Evolutionary conservation across 2,888 invertebrate species (phyloP).

Genomic region (Drosophila acutilabella): DNA sequence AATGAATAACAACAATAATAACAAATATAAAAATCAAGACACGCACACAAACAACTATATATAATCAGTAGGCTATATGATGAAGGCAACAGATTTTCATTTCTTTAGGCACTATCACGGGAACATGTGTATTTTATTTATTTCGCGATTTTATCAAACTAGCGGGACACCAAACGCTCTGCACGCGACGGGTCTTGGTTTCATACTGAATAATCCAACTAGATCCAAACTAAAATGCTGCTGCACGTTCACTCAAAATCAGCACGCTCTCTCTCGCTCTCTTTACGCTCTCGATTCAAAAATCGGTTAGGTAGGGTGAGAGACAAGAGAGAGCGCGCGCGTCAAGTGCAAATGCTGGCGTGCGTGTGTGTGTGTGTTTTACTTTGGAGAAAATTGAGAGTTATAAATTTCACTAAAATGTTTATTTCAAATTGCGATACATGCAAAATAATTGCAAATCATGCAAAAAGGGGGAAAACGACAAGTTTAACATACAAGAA

Average conservation of each 20-base stretch:
- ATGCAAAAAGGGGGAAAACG: slow-evolving; percentile 17
- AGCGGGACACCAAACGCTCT: slow-evolving; percentile 22
- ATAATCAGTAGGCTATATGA: slow-evolving; percentile 23
- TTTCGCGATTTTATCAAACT: slow-evolving; percentile 8
- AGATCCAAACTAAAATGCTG: slow-evolving; percentile 41
- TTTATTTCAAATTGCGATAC: slow-evolving; percentile 18
- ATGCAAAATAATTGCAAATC: slow-evolving; percentile 33
- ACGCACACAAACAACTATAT: slow-evolving; percentile 27
- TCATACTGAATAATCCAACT: slow-evolving; percentile 50
- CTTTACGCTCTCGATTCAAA: slow-evolving; percentile 15
- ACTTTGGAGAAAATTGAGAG: slow-evolving; percentile 10
- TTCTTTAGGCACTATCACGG: slow-evolving; percentile 32
- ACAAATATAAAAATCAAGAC: slow-evolving; percentile 20
- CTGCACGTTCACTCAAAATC: slow-evolving; percentile 15
- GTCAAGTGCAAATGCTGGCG: slow-evolving; percentile 3
- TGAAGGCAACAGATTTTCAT: slow-evolving; percentile 40
- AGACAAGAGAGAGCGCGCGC: slow-evolving; percentile 5
- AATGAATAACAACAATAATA: slow-evolving; percentile 23
- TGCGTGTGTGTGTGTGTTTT: not conserved
- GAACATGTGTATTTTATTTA: slow-evolving; percentile 23
- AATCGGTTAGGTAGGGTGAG: not conserved
- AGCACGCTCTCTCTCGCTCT: slow-evolving; percentile 18
- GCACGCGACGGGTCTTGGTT: slow-evolving; percentile 46
- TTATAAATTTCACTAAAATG: slow-evolving; percentile 32
- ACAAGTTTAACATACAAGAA: slow-evolving; percentile 6